These are phyloP conservation scores for Probosciger aterrimus DNA, from an alignment of 2,113 vertebrate genomes.

Conservation along the genomic window DNA sequence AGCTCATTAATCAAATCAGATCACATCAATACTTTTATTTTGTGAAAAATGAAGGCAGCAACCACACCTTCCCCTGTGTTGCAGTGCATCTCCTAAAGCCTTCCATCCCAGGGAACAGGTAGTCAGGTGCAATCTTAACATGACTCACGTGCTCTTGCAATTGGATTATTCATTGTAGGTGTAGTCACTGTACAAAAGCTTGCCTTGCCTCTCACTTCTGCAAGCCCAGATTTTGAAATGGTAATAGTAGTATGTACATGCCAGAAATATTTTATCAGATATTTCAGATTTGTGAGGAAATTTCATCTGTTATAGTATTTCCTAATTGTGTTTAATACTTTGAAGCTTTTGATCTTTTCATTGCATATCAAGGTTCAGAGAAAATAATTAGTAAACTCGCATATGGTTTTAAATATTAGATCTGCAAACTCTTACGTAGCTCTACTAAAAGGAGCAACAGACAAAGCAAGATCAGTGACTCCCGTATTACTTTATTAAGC, in stretches of 20 bases:
- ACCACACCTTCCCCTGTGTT: neutral
- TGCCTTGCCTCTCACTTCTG: constrained; percentile 36
- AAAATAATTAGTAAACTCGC: neutral
- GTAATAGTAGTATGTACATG: constrained; percentile 18
- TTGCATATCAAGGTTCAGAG: neutral
- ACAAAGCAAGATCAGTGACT: neutral
- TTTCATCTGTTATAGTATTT: neutral
- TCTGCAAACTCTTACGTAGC: neutral
- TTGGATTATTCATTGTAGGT: constrained; percentile 45
- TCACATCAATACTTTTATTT: neutral
- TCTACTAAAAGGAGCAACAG: neutral
- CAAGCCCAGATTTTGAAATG: constrained; percentile 53
- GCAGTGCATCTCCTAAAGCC: neutral
- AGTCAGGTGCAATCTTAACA: neutral
- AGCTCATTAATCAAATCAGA: neutral
- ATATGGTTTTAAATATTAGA: neutral
- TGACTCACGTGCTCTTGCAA: constrained; percentile 52
- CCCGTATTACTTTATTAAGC: neutral
- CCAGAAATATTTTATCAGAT: constrained; percentile 53
- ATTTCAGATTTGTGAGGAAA: constrained; percentile 40
- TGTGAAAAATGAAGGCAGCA: neutral
- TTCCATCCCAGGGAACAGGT: neutral
- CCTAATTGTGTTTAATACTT: neutral
- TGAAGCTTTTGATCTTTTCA: neutral
- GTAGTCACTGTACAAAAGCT: constrained; percentile 24